These are phyloP conservation scores for Phortica magna DNA, from an alignment of 2,888 invertebrate species.

Conservation along the genomic window DNA sequence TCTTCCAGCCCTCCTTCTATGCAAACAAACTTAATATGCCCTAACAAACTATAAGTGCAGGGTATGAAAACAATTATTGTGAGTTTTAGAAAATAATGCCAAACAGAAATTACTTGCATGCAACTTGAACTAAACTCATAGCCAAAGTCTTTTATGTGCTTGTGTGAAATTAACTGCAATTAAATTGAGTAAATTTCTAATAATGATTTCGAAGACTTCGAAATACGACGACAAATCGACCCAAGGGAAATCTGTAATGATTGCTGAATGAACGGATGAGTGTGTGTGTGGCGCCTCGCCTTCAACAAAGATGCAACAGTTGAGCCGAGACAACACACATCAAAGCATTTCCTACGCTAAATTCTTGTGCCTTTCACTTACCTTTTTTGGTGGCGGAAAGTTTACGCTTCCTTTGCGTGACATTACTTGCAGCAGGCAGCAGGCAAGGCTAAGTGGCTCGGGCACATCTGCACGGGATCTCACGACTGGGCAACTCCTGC, in stretches of 20 bases:
- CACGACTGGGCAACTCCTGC: neutral
- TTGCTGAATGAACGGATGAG: neutral
- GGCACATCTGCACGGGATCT: neutral
- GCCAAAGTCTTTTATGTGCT: neutral
- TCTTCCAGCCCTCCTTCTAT: no score
- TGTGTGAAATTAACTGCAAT: neutral
- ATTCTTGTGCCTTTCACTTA: neutral
- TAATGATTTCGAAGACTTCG: neutral
- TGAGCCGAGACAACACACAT: neutral
- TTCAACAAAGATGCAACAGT: neutral
- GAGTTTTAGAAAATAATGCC: neutral
- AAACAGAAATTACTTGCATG: neutral
- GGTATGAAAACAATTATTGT: neutral
- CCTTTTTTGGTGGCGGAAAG: neutral
- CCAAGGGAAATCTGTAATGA: neutral
- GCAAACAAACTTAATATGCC: no score
- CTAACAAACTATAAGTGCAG: no score
- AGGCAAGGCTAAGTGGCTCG: neutral
- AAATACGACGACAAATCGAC: neutral
- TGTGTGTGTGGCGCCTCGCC: neutral
- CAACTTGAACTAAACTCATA: neutral
- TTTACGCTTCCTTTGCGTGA: neutral
- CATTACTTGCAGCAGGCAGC: neutral
- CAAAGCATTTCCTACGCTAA: neutral
- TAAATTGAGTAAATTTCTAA: neutral